These are phyloP conservation scores for Hedya salicella DNA, from an alignment of 2,888 invertebrate genomes.

Conservation along the genomic window DNA sequence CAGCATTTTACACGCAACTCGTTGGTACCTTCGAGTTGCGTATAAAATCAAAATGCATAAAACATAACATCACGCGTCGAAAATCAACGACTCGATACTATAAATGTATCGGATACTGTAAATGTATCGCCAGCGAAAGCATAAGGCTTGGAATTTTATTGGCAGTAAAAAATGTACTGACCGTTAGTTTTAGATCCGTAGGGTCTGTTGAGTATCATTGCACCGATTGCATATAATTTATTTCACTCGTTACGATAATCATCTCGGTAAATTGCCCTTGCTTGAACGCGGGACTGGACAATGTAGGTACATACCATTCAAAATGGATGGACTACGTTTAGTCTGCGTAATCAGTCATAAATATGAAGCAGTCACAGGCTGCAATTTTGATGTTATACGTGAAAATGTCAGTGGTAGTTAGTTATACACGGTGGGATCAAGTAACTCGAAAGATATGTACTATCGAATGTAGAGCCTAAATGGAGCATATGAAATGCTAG, in stretches of 20 bases:
- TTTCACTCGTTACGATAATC: constrained; percentile 36
- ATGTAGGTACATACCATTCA: constrained; percentile 26
- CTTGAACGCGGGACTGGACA: constrained; percentile 21
- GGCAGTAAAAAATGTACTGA: constrained; percentile 20
- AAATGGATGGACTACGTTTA: constrained; percentile 10
- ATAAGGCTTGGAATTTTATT: constrained; percentile 20
- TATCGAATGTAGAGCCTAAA: too few species aligned
- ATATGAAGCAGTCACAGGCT: too few species aligned
- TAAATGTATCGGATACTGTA: constrained; percentile 8
- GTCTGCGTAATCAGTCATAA: background rate
- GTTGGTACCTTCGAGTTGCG: too few species aligned
- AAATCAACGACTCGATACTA: background rate
- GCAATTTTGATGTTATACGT: too few species aligned
- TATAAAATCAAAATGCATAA: constrained; percentile 20
- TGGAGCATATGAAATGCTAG: too few species aligned
- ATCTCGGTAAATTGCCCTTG: constrained; percentile 38
- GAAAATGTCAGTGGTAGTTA: too few species aligned
- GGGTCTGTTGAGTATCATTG: constrained; percentile 22
- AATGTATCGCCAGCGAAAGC: constrained; percentile 1
- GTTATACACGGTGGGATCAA: too few species aligned
- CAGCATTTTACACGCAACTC: too few species aligned
- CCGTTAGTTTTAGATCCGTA: constrained; percentile 9
- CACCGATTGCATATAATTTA: constrained; percentile 37
- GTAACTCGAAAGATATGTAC: too few species aligned
- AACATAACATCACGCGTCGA: constrained; percentile 12